Evolutionary conservation across 2,888 invertebrate species (phyloP).

Genomic region (Noctua janthe): DNA sequence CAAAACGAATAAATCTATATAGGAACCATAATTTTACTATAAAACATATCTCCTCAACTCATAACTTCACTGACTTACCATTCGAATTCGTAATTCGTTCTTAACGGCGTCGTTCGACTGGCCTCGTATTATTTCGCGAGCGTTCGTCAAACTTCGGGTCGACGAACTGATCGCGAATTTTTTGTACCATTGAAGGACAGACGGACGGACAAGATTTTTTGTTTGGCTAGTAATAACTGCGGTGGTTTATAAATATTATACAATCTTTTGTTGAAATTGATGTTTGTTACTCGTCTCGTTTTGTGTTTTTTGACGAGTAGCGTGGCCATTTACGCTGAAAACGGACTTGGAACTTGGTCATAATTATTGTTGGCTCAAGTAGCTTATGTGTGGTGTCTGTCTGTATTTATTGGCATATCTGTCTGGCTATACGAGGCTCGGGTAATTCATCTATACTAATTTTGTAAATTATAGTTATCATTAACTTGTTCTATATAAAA

Average conservation of each 20-base stretch:
- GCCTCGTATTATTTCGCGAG: constrained; percentile 52
- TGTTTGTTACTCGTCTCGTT: background rate
- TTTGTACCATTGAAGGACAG: constrained; percentile 68
- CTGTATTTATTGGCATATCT: background rate
- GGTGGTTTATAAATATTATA: constrained; percentile 38
- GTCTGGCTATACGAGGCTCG: too few relatives aligned
- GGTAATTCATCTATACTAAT: too few relatives aligned
- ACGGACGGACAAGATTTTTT: constrained; percentile 53
- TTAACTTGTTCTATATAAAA: too few relatives aligned
- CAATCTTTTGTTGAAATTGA: constrained; percentile 5
- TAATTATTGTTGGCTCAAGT: background rate
- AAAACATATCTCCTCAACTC: background rate
- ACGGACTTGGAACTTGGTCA: background rate
- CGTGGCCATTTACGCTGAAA: background rate
- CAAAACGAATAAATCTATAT: constrained; percentile 10
- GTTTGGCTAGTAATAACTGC: constrained; percentile 33
- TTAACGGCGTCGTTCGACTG: constrained; percentile 32
- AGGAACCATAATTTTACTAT: constrained; percentile 21
- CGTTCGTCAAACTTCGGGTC: constrained; percentile 56
- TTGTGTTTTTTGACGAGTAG: background rate
- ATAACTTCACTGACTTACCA: background rate
- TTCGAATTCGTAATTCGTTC: constrained; percentile 7
- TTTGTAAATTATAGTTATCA: too few relatives aligned
- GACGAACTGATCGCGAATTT: constrained; percentile 58
- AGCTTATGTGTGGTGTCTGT: background rate